These are phyloP conservation scores for Drosophila parabipectinata DNA, from an alignment of 1,140 invertebrate species.

Conservation along the genomic window DNA sequence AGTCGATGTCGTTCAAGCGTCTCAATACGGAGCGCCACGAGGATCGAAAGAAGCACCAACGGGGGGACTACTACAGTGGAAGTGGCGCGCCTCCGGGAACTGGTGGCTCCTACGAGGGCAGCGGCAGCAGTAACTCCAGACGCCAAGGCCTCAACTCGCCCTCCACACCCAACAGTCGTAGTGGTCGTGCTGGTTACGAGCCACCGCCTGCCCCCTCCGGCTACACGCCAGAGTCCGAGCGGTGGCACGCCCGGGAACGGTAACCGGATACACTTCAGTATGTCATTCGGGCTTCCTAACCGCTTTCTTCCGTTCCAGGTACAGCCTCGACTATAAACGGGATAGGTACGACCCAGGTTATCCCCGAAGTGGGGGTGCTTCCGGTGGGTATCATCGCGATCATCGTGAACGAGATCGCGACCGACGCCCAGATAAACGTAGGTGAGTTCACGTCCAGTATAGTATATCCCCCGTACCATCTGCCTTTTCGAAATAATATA, in stretches of 20 bases:
- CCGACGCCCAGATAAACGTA: slow-evolving; percentile 85
- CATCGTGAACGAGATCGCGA: slow-evolving; percentile 86
- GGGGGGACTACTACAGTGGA: slow-evolving; percentile 60
- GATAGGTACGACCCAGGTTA: slow-evolving; percentile 76
- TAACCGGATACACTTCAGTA: slow-evolving; percentile 20
- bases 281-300: background rate
- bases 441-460: slow-evolving; percentile 67
- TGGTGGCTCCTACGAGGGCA: slow-evolving; percentile 52
- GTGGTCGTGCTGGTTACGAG: slow-evolving; percentile 54
- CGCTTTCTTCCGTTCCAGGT: slow-evolving; percentile 39
- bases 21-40: slow-evolving; percentile 74
- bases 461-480: too few relatives aligned
- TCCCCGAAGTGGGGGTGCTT: slow-evolving; percentile 46
- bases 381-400: slow-evolving; percentile 75
- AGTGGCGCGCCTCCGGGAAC: slow-evolving; percentile 23
- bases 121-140: slow-evolving; percentile 27
- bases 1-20: slow-evolving; percentile 74
- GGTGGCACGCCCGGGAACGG: slow-evolving; percentile 71
- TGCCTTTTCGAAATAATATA: too few relatives aligned
- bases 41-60: slow-evolving; percentile 72
- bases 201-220: slow-evolving; percentile 45
- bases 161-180: slow-evolving; percentile 47
- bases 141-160: slow-evolving; percentile 64
- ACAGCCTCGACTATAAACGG: slow-evolving; percentile 74
- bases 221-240: slow-evolving; percentile 61